Base-by-base conservation (phyloP, 2,888 invertebrate genomes). In the Hemithea aestivaria region DNA sequence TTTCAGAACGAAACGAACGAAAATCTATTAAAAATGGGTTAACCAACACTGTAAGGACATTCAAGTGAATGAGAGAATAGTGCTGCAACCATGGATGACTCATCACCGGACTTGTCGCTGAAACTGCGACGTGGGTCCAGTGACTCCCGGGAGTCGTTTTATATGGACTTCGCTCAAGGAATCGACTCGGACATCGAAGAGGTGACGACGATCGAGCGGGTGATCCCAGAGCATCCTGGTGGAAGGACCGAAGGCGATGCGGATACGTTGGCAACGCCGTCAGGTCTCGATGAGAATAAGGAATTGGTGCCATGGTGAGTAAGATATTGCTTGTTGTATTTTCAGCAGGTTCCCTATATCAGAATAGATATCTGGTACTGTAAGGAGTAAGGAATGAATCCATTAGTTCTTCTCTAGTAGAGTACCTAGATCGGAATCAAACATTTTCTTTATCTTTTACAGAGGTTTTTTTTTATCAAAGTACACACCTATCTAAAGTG, bases 111-210 rank as follows among this genome's bases (percentile, higher is more conserved):
- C 82, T 84, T 95, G 80, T 95, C 95, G 85, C 89, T 95, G 51
- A 94, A 95, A 83, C 82, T 95, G 71, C 90, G 95, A 57, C 91
- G 95, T 41, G 94, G 95, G 33, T 95, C 94, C 22, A 94, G 94
- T 71, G 95, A 95, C 79, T 95, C 95, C 21, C 89, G 95, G 50
- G 95, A 95, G 76, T 95, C 94, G 36, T 95, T 95, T 75, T 95
- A 95, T 67, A 94, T 95, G 95, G 95, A 95, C 82, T 94, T 95
- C 72, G 95, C 94, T 62, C 94, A 94, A 87, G 95, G 95, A 44
- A 95, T 95, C 71, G 95, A 95, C 79, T 95, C 95, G 10, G 95
- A 96, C 70, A 95, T 95, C 62, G 95, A 95, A 73, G 95, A 95
- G 78, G 94, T 94, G 66, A 92, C 93, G 27, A 92, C 92, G 36